Conservation (phyloP, 2,888 invertebrate genomes). For the Leptothorax acervorum region DNA sequence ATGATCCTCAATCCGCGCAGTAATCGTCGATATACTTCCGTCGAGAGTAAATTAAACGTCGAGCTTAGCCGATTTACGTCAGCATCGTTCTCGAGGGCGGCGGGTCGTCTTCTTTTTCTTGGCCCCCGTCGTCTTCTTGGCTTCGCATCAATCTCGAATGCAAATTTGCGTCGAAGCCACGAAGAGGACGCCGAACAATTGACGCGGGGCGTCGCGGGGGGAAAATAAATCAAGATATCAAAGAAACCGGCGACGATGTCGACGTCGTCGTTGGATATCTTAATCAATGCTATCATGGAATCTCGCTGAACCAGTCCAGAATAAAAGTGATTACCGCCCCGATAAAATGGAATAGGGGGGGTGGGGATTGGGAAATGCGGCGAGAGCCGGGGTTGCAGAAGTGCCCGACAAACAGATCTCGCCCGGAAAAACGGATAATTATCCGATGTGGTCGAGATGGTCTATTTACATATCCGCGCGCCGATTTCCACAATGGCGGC, state of each 20-base stretch:
- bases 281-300: constrained; percentile 70
- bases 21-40: constrained; percentile 57
- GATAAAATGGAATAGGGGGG: constrained; percentile 27
- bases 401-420: constrained; percentile 77
- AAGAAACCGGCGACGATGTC: constrained; percentile 29
- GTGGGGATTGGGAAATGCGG: constrained; percentile 10
- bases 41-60: constrained; percentile 75
- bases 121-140: constrained; percentile 42
- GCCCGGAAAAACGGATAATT: constrained; percentile 78
- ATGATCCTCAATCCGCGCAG: constrained; percentile 37
- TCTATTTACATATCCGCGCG: constrained; percentile 75
- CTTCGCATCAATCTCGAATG: constrained; percentile 80
- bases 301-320: constrained; percentile 60
- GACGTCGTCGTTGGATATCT: constrained; percentile 66
- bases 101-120: constrained; percentile 38
- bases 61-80: constrained; percentile 75
- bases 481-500: constrained; percentile 57
- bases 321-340: constrained; percentile 72
- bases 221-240: constrained; percentile 62
- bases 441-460: constrained; percentile 66
- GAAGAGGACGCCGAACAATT: constrained; percentile 67
- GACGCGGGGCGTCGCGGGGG: constrained; percentile 57
- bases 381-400: constrained; percentile 53
- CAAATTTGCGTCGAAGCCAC: constrained; percentile 73
- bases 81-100: constrained; percentile 41